These are phyloP conservation scores for Drosophila neutralis DNA, from an alignment of 2,888 invertebrate genomes.

Conservation along the genomic window DNA sequence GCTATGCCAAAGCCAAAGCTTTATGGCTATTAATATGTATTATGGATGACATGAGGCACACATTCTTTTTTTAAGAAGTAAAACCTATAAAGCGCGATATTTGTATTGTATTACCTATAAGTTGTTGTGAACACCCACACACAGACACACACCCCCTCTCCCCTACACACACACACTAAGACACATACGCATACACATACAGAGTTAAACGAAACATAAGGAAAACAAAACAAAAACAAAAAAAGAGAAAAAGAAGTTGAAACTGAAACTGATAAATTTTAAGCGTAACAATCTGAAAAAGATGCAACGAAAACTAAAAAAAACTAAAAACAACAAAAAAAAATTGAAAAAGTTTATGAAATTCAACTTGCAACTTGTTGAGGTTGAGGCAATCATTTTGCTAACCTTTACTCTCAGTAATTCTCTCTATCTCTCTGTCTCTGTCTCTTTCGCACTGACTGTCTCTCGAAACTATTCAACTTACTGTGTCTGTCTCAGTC, in stretches of 20 bases:
- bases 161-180: neutral
- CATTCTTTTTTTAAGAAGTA: constrained; percentile 75
- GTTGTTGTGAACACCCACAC: constrained; percentile 66
- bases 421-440: constrained; percentile 21
- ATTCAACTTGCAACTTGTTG: constrained; percentile 27
- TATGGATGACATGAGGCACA: constrained; percentile 84
- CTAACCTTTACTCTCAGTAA: constrained; percentile 34
- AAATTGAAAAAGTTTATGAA: constrained; percentile 38
- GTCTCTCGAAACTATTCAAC: constrained; percentile 23
- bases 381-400: constrained; percentile 29
- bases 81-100: constrained; percentile 73
- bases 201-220: constrained; percentile 42
- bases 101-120: constrained; percentile 78
- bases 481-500: constrained; percentile 52
- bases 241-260: constrained; percentile 66
- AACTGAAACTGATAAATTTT: constrained; percentile 73
- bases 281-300: constrained; percentile 63
- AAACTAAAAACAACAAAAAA: constrained; percentile 22
- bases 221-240: constrained; percentile 30
- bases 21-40: constrained; percentile 70
- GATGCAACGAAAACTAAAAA: constrained; percentile 42
- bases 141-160: neutral
- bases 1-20: constrained; percentile 39
- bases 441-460: constrained; percentile 14
- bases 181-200: constrained; percentile 26